These are phyloP conservation scores for Pollenia angustigena DNA, from an alignment of 2,888 invertebrate species.

Conservation along the genomic window DNA sequence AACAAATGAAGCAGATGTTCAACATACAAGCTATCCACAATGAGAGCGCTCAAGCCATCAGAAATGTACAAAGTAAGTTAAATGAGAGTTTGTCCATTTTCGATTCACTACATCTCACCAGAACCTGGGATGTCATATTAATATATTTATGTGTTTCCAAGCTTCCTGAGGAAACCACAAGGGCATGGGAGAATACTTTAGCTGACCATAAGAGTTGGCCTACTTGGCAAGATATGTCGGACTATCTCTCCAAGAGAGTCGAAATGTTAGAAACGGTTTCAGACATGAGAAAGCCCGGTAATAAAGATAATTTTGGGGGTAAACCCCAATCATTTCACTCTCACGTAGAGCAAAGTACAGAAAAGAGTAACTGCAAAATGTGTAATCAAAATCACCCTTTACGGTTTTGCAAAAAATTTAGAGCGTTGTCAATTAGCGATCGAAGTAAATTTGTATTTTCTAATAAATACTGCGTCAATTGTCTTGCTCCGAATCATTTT, in stretches of 20 bases:
- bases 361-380: not conserved
- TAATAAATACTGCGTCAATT: not conserved
- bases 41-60: not conserved
- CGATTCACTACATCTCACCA: not conserved
- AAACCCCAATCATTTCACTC: not conserved
- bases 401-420: conserved; percentile 20
- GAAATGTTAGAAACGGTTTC: conserved; percentile 8
- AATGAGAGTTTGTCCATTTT: conserved; percentile 1
- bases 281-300: not conserved
- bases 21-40: not conserved
- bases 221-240: conserved; percentile 14
- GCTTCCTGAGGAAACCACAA: conserved; percentile 14
- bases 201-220: conserved; percentile 9
- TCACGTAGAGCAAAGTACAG: not conserved
- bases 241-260: not conserved
- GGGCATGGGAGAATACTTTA: conserved; percentile 2
- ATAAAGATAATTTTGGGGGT: not conserved
- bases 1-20: conserved; percentile 3
- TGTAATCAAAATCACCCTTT: conserved; percentile 26
- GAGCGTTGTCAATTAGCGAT: not conserved
- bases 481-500: not conserved
- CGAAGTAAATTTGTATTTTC: not conserved
- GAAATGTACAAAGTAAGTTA: not conserved
- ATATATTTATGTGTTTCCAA: conserved; percentile 7
- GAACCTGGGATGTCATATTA: conserved; percentile 10